Base-by-base conservation (phyloP, 1,140 invertebrate species). In the Drosophila miranda region DNA sequence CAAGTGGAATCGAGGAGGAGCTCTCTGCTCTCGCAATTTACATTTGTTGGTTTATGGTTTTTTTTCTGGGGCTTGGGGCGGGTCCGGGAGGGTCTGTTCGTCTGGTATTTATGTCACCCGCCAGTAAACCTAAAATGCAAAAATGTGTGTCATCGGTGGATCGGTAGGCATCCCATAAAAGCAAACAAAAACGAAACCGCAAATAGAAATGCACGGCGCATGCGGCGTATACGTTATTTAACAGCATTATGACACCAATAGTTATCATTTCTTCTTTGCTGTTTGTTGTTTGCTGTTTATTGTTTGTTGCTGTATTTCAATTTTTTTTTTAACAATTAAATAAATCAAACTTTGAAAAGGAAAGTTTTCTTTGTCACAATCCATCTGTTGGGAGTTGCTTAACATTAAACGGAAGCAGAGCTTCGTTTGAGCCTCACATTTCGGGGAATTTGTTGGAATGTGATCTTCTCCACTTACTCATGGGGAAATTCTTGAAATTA, bases 201-300 rank as follows among this genome's bases (percentile, higher is more conserved):
- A 84, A 70, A 84, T 86, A 86, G 74, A 87, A 81, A 86, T 86
- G 81, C 77, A 55, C 69, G 59, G 54, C 81, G 68, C 68, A 84
- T 14, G 49, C 71, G 73, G 63, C 81, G 77, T 84, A 84, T 86
- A 44, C 82, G 77, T 86, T 86, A 86, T 86, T 86, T 78, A 86
- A 86, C 78, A 81, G 44, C 45, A 69, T 86, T 86, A 86, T 86
- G 81, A 81, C 81, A 86, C 67, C 77, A 76, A 75, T 81, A 58
- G 72, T 58, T 79, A 51, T 60, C 61, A 51, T 59, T 72, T 71
- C 50, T 56, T 60, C 61, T 43, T 60, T 19, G 30, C 45, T 57
- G 41, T 49, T 14, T 56, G 30, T 6, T 44, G 14, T 52, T 58
- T 60, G 63, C 66, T 62, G 51, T 72, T 71, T 44, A 2, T 6